Base-by-base conservation (phyloP, 2,888 invertebrate genomes). In the Lithophane ornitopus region DNA sequence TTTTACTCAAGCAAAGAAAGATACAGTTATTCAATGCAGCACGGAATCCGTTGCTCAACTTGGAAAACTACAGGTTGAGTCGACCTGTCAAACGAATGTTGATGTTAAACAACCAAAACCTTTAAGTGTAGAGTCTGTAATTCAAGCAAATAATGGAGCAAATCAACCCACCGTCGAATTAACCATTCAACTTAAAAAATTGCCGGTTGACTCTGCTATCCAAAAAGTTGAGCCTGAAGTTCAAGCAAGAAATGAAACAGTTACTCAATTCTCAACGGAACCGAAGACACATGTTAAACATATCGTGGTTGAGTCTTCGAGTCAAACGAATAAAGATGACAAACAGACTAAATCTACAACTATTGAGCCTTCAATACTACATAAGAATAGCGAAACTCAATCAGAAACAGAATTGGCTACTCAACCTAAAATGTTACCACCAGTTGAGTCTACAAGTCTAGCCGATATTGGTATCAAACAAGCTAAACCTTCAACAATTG, bases 381-480 rank as follows among this genome's bases (percentile, higher is more conserved):
- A 19, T 16, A 65, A 82, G 0, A 34, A 26, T 28, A 56, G 2
- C 14, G 41, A 56, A 22, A 34, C 16, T 16, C 46, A 65, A 75
- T 28, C n/a, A 0, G 19, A 65, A 65, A 19, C 3, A 16, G 19
- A 56, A 3, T 34, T 82, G 41, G 7, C 56, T 19, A 41, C 16
- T 22, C 52, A 54, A 78, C 63, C 49, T 14, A 54, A 41, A 59
- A 78, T 39, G 0, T 19, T 39, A 54, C n/a, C 46, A 22, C 28
- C 61, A 0, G 22, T 63, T 46, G 78, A 78, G 39, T 63, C 82
- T 9, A 78, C 52, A 52, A 78, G 81, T 52, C 14, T 81, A n/a
- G 81, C 78, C 1, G 78, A 77, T 62, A 81, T 76, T 65, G 78
- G 76, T 39, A 81, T 76, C 14, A 81, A 54, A 62, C 19, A 26